phyloP scores from a whole-genome alignment of 2,888 invertebrate genomes.

The Cremastinae sp. region DNA sequence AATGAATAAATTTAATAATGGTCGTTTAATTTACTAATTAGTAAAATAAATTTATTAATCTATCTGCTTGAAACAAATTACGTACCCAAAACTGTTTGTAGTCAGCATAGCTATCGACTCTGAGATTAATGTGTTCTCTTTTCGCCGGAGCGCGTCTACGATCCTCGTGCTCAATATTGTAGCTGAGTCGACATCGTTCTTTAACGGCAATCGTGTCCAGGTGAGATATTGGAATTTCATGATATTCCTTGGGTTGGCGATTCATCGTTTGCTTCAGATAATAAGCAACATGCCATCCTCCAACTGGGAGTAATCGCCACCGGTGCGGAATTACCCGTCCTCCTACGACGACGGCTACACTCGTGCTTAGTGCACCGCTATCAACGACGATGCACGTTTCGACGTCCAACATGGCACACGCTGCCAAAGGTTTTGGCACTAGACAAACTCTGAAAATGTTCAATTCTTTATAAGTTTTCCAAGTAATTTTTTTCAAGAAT shows the following conservation, averaged over 20 bases:
- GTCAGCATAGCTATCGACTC: slow-evolving; percentile 75
- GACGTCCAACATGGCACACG: slow-evolving; percentile 77
- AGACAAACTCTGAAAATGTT: slow-evolving; percentile 75
- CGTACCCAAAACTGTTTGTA: slow-evolving; percentile 76
- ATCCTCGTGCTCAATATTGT: slow-evolving; percentile 77
- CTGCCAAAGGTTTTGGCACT: slow-evolving; percentile 79
- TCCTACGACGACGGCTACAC: slow-evolving; percentile 79
- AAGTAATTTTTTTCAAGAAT: slow-evolving; percentile 2
- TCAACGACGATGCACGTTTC: slow-evolving; percentile 80
- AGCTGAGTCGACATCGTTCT: slow-evolving; percentile 77
- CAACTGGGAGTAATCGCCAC: slow-evolving; percentile 78
- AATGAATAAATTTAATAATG: slow-evolving; percentile 23
- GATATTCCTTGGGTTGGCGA: slow-evolving; percentile 77
- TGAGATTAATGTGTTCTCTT: slow-evolving; percentile 75
- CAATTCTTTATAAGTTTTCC: not conserved
- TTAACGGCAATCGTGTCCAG: slow-evolving; percentile 78
- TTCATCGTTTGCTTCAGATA: slow-evolving; percentile 78
- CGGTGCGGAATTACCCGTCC: slow-evolving; percentile 78
- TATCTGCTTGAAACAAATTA: not conserved
- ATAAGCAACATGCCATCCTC: slow-evolving; percentile 79
- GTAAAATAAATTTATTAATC: not conserved
- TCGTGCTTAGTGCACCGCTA: slow-evolving; percentile 79
- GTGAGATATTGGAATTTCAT: slow-evolving; percentile 78
- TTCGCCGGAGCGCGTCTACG: slow-evolving; percentile 65
- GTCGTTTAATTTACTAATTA: no score